Evolutionary conservation across 2,888 invertebrate species (phyloP).

Genomic region (Eumacrocentrus americanus): DNA sequence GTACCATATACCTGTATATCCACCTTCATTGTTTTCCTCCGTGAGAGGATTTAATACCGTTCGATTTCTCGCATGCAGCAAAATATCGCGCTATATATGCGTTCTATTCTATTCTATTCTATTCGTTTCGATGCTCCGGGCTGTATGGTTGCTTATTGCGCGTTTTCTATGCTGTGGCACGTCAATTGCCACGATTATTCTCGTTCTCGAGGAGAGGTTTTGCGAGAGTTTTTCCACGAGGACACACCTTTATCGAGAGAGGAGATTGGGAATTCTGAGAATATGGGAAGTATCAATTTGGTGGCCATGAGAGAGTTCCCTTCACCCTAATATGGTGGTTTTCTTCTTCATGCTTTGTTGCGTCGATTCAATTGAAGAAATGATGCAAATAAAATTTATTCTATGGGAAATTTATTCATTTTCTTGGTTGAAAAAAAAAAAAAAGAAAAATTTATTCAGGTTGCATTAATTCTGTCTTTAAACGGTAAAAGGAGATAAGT

Average conservation of each 20-base stretch:
- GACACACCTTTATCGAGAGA: conserved; percentile 14
- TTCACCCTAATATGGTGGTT: conserved; percentile 9
- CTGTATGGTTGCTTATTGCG: background rate
- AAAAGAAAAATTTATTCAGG: no score
- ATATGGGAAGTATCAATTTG: conserved; percentile 4
- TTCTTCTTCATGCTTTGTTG: background rate
- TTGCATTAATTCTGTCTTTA: no score
- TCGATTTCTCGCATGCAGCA: conserved; percentile 22
- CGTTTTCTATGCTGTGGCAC: background rate
- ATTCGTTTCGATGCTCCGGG: conserved; percentile 18
- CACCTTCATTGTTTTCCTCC: conserved; percentile 27
- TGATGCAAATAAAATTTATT: background rate
- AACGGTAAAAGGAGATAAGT: no score
- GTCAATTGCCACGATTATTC: conserved; percentile 25
- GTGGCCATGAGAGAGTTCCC: conserved; percentile 16
- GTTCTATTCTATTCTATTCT: conserved; percentile 11
- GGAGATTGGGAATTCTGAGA: background rate
- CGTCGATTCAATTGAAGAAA: background rate
- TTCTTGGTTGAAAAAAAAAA: no score
- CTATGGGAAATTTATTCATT: background rate
- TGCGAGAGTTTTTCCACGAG: conserved; percentile 6
- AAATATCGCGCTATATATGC: conserved; percentile 17
- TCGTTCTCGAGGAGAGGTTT: conserved; percentile 7
- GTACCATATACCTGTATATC: conserved; percentile 23
- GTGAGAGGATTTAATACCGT: conserved; percentile 27